These are phyloP conservation scores for Alitta virens DNA, from an alignment of 2,888 invertebrate species.

Conservation along the genomic window DNA sequence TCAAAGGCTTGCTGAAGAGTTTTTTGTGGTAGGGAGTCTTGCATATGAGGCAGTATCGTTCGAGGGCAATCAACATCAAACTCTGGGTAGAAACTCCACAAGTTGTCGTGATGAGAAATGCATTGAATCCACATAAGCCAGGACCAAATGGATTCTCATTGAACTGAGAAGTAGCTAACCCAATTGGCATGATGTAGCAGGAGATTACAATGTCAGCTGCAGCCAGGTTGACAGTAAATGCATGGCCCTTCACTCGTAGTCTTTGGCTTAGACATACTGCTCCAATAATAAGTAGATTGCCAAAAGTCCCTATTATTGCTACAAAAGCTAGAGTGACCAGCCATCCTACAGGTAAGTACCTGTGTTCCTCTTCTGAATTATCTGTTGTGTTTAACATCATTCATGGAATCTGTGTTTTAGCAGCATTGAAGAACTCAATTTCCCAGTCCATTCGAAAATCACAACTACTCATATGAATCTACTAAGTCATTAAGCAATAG, in stretches of 20 bases:
- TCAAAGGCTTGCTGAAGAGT: neutral
- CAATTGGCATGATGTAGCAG: slow-evolving; percentile 25
- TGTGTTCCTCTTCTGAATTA: no score
- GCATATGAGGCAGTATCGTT: slow-evolving; percentile 22
- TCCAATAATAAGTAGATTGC: slow-evolving; percentile 23
- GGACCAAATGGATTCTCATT: slow-evolving; percentile 7
- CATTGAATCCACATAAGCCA: slow-evolving; percentile 20
- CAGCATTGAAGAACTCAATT: no score
- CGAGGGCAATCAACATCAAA: slow-evolving; percentile 24
- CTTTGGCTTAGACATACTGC: slow-evolving; percentile 14
- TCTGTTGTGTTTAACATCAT: no score
- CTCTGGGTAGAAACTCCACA: slow-evolving; percentile 21
- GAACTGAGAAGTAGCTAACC: slow-evolving; percentile 19
- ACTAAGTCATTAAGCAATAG: no score
- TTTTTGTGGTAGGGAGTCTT: neutral
- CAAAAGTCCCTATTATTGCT: slow-evolving; percentile 11
- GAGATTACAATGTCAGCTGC: slow-evolving; percentile 23
- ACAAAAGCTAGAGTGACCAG: neutral
- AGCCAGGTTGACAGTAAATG: slow-evolving; percentile 24
- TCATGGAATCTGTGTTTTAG: no score
- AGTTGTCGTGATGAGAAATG: slow-evolving; percentile 19
- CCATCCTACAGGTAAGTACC: neutral
- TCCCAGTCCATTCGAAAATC: no score
- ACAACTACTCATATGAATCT: no score
- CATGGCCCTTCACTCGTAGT: slow-evolving; percentile 21